Evolutionary conservation across 1,140 invertebrate species (phyloP).

Genomic region (Dreissena rostriformis): DNA sequence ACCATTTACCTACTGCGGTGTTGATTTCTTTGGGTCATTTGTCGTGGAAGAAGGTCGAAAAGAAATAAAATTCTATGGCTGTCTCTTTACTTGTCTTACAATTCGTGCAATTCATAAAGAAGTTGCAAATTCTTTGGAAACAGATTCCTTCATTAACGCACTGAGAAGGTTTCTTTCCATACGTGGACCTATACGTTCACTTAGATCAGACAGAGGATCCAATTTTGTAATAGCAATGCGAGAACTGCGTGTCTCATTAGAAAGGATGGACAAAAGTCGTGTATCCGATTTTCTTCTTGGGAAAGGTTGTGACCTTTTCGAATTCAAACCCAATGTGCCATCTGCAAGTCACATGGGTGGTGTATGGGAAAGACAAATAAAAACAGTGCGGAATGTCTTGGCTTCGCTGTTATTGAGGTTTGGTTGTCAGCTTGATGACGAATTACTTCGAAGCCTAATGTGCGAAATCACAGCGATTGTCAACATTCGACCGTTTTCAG

Average conservation of each 20-base stretch:
- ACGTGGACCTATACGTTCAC: constrained; percentile 37
- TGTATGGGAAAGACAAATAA: constrained; percentile 51
- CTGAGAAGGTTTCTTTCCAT: constrained; percentile 59
- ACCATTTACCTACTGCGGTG: constrained; percentile 56
- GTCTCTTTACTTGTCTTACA: constrained; percentile 61
- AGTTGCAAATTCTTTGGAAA: constrained; percentile 35
- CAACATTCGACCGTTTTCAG: constrained; percentile 39
- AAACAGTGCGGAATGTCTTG: constrained; percentile 40
- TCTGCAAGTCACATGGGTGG: constrained; percentile 55
- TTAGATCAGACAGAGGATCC: constrained; percentile 62
- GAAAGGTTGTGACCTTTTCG: constrained; percentile 47
- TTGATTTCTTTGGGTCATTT: constrained; percentile 46
- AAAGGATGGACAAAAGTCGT: constrained; percentile 14
- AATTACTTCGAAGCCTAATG: constrained; percentile 29
- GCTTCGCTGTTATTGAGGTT: background rate
- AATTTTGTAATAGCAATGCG: constrained; percentile 66
- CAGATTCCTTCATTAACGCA: constrained; percentile 58
- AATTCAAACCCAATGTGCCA: constrained; percentile 54
- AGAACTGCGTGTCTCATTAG: constrained; percentile 55
- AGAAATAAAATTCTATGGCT: constrained; percentile 53
- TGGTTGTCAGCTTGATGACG: constrained; percentile 38
- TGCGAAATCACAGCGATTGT: constrained; percentile 39
- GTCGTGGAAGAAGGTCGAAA: constrained; percentile 53
- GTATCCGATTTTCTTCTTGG: constrained; percentile 20
- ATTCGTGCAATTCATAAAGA: constrained; percentile 63